Conservation (phyloP, 2,888 invertebrate genomes). For the Agriopis leucophaearia region DNA sequence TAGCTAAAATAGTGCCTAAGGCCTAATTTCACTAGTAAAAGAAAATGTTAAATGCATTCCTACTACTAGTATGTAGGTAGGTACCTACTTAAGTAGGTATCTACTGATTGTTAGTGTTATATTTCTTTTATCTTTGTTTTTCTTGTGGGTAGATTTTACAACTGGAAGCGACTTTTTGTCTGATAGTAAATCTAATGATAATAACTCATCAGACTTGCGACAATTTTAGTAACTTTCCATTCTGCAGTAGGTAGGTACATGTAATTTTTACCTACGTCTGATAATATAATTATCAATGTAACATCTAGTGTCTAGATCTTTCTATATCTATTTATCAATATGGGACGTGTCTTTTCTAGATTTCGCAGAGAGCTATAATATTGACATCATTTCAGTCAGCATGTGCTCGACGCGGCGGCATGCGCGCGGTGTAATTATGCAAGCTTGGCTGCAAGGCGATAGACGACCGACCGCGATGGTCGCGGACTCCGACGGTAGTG, state of each 20-base stretch:
- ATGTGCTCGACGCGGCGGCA: slow-evolving; percentile 27
- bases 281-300: neutral
- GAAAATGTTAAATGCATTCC: no score
- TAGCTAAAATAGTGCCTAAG: no score
- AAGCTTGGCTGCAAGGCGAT: slow-evolving; percentile 64
- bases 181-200: neutral
- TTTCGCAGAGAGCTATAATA: slow-evolving; percentile 27
- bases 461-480: slow-evolving; percentile 61
- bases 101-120: no score
- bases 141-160: no score
- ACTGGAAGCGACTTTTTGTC: no score
- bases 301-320: slow-evolving; percentile 5
- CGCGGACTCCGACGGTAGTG: slow-evolving; percentile 64
- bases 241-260: neutral
- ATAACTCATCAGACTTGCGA: neutral
- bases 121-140: no score
- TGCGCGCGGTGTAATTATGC: slow-evolving; percentile 67
- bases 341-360: slow-evolving; percentile 25
- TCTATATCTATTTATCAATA: slow-evolving; percentile 13
- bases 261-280: neutral
- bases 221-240: slow-evolving; percentile 14
- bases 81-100: no score
- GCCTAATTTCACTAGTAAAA: no score
- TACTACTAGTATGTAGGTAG: no score
- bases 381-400: slow-evolving; percentile 29